Base-by-base conservation (phyloP, 2,113 vertebrate genomes). In the Silurus glanis region DNA sequence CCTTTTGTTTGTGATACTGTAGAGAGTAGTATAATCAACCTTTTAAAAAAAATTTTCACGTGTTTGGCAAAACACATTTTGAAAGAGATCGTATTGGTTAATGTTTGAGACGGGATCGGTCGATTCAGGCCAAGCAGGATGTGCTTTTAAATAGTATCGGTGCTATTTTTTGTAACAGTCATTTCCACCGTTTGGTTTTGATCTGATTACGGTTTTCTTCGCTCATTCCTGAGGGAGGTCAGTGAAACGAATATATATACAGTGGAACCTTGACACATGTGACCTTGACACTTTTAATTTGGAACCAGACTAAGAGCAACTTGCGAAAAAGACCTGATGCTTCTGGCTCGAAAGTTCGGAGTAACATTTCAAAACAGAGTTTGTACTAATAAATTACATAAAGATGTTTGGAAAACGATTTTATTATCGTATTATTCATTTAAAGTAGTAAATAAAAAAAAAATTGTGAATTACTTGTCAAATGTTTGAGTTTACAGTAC, bases 1-100 rank as follows among this genome's bases (percentile, higher is more conserved):
- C 5, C 17, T 17, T 83, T 67, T 67, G 49, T 69, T 69, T 80
- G 78, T 59, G 58, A 80, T 23, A 13, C 78, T 80, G 56, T 21
- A 23, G 74, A 25, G 74, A 55, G 51, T 23, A 16, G 4, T 80
- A 45, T 28, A 21, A 80, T 80, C 28, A 80, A 12, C 53, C 3
- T 79, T 56, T 19, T 14, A 13, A 23, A 58, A 14, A 25, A 14
- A 45, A 61, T 4, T 58, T 79, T 58, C 14, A 10, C 37, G 8
- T 3, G n/a, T 79, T 56, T 79, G 53, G 55, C 16, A 37, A 37
- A 25, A 76, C 51, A 78, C 16, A 6, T 14, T 55, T 78, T 78
- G 8, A 55, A 37, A 17, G 3, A 19, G 28, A 4, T 17, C 16
- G 5, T n/a, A 66, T 9, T 67, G 5, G 64, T 10, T 5, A 14